Evolutionary conservation across 2,113 vertebrate genomes (phyloP), one percentile per base, ranked within the genome.

Genomic region (Pica pica): DNA sequence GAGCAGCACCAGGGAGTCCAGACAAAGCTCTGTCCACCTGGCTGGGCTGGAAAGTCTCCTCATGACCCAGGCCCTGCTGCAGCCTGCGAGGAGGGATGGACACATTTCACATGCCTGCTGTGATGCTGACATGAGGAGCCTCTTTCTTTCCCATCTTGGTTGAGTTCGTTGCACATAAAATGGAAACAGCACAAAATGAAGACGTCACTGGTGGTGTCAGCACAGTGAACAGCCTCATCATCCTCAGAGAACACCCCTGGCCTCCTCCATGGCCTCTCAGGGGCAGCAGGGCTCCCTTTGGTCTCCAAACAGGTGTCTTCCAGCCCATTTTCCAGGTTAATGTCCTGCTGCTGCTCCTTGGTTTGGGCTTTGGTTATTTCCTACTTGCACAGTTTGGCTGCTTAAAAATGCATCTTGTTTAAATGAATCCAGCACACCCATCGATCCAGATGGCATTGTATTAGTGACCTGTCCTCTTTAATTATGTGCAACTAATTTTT

Each of bases 381-480:
- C 56, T 65, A 1, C 13, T 85, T 53, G 28, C 64, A 41, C 37
- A 55, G 1, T 94, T 86, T 68, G 83, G 50, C 89, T 81, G 52
- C 52, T 52, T 83, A 46, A 50, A 77, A 91, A 70, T 70, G 80
- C 52, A 21, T 94, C 80, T 83, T 90, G 68, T 86, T 90, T 67
- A 47, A 83, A 42, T 42, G 86, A 84, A 75, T n/a, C 61, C 78
- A 88, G 88, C 88, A 50, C 37, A 23, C 30, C 75, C 77, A 86
- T 93, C 1, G 56, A 94, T 93, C 93, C 86, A 78, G 94, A 63
- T 83, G 86, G 71, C 83, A 81, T 67, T 89, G 80, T 86, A 55
- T 89, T 81, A 91, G 94, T 70, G 93, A 87, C 93, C 95, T 94
- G 93, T 97, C 94, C 91, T 94, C 83, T 93, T 94, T 91, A 86